phyloP scores from a whole-genome alignment of 2,113 vertebrate genomes.

The Stomatorhinus ivindoensis region DNA sequence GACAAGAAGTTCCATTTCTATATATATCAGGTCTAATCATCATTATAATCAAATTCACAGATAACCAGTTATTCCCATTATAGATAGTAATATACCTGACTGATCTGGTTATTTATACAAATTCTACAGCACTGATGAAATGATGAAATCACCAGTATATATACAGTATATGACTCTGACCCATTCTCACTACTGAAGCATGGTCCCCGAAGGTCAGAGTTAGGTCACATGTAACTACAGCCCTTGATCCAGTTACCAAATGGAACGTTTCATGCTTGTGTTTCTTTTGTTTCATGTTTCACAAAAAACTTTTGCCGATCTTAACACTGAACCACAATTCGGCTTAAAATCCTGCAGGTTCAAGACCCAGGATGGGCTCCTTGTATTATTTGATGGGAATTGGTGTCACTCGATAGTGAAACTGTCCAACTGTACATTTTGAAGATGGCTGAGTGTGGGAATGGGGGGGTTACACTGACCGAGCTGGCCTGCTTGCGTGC shows the following conservation, averaged over 20 bases:
- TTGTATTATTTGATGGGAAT: background rate
- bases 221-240: background rate
- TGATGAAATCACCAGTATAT: background rate
- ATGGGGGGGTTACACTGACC: conserved; percentile 56
- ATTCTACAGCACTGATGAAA: background rate
- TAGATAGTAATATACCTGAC: background rate
- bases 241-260: background rate
- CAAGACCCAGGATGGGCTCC: background rate
- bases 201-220: background rate
- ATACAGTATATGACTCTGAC: background rate
- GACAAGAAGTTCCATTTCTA: background rate
- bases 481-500: conserved; percentile 87
- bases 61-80: background rate
- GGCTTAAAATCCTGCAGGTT: background rate
- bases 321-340: background rate
- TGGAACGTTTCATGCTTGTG: background rate
- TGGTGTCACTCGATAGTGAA: background rate
- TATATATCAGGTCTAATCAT: background rate
- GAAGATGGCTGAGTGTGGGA: background rate
- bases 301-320: background rate
- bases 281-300: background rate
- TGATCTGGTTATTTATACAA: background rate
- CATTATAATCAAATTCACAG: background rate
- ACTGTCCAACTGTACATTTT: background rate
- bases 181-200: background rate